A percentile compares a stretch with the other conserved stretches of the same genome.
Evolutionary conservation across 2,888 invertebrate species (phyloP).

Genomic region (Choristoneura rosaceana): DNA sequence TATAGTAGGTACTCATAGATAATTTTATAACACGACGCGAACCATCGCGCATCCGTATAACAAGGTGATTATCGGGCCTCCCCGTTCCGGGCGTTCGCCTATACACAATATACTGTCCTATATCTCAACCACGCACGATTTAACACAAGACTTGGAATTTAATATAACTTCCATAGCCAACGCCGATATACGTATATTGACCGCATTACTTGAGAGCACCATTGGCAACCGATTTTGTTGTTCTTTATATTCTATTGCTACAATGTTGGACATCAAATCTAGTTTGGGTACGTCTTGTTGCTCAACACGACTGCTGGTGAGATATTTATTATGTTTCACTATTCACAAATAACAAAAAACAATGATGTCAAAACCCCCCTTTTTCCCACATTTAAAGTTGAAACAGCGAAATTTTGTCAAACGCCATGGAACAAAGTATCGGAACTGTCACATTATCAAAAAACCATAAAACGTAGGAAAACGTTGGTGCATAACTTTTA

Average conservation of each 20-base stretch:
- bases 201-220: slow-evolving; percentile 56
- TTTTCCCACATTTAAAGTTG: too few relatives aligned
- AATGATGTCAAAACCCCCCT: too few relatives aligned
- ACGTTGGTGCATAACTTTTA: background rate
- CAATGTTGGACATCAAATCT: background rate
- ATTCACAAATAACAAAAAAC: too few relatives aligned
- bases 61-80: slow-evolving; percentile 56
- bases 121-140: slow-evolving; percentile 56
- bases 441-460: background rate
- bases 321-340: too few relatives aligned
- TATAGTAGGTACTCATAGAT: slow-evolving; percentile 48
- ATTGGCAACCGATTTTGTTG: slow-evolving; percentile 48
- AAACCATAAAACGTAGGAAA: background rate
- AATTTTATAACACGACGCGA: slow-evolving; percentile 50
- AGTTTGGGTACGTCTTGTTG: too few relatives aligned
- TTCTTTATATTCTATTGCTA: slow-evolving; percentile 41
- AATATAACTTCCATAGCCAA: slow-evolving; percentile 54
- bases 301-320: too few relatives aligned
- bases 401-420: background rate
- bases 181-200: slow-evolving; percentile 53
- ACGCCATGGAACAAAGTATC: background rate
- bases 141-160: slow-evolving; percentile 62
- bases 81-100: slow-evolving; percentile 46
- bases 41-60: slow-evolving; percentile 53
- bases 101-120: slow-evolving; percentile 50